These are phyloP conservation scores for Holothuria scabra DNA, from an alignment of 53 echinoderm and acorn worm genomes.

Conservation along the genomic window DNA sequence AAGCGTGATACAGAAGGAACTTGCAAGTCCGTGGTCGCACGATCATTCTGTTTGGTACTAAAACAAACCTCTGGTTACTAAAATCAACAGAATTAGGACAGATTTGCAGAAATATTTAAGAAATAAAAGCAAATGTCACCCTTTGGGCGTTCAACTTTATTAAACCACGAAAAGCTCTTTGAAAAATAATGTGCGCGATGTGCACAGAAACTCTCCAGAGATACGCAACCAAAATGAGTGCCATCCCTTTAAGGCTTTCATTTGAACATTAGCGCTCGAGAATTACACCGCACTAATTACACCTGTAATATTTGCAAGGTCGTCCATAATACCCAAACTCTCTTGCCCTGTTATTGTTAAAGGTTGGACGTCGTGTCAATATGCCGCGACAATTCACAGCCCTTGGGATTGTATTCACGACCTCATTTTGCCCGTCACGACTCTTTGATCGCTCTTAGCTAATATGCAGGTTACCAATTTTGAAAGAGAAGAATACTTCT, in stretches of 20 bases:
- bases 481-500: slow-evolving; percentile 17
- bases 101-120: no score
- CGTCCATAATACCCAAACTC: slow-evolving; percentile 21
- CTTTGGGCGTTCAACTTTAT: no score
- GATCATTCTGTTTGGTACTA: no score
- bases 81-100: no score
- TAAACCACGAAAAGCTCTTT: no score
- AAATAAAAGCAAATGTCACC: no score
- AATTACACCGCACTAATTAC: slow-evolving; percentile 28
- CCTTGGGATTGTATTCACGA: slow-evolving; percentile 29
- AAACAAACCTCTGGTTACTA: no score
- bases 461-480: slow-evolving; percentile 5
- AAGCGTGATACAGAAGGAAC: no score
- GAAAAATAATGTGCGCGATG: no score
- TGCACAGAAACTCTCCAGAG: no score
- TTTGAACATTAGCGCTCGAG: slow-evolving; percentile 23
- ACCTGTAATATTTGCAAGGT: slow-evolving; percentile 45
- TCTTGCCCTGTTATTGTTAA: slow-evolving; percentile 33
- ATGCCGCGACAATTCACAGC: slow-evolving; percentile 9
- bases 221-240: neutral
- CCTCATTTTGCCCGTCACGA: slow-evolving; percentile 35
- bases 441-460: slow-evolving; percentile 10
- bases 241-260: slow-evolving; percentile 21
- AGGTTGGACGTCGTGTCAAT: slow-evolving; percentile 35
- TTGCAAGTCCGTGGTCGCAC: no score